Conservation (phyloP, 2,888 invertebrate genomes). For the Torymus tubicola region DNA sequence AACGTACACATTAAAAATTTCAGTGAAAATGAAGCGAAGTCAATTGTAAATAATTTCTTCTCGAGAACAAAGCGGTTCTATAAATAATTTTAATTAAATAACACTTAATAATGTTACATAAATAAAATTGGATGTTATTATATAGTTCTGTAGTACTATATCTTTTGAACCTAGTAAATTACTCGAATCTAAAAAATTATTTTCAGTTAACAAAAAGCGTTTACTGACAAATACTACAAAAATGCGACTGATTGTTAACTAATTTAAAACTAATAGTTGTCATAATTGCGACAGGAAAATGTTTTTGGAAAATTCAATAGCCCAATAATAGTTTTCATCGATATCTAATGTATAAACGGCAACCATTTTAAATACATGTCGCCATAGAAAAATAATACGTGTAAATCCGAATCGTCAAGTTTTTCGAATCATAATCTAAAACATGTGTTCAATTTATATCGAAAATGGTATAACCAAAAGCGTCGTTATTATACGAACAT, state of each 20-base stretch:
- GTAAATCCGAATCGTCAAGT: constrained; percentile 6
- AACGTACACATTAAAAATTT: not conserved
- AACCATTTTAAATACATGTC: not conserved
- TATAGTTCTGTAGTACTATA: constrained; percentile 17
- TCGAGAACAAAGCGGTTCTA: not conserved
- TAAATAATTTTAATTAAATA: constrained; percentile 5
- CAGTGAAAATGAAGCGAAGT: constrained; percentile 8
- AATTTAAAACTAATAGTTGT: not conserved
- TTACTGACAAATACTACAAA: not conserved
- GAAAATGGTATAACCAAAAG: constrained; percentile 13
- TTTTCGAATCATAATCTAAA: constrained; percentile 1
- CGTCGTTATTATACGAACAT: not conserved
- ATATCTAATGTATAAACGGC: not conserved
- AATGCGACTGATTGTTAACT: constrained; percentile 18
- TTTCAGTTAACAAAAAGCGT: not conserved
- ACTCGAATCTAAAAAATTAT: constrained; percentile 2
- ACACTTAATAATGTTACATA: constrained; percentile 7
- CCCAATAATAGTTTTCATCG: not conserved
- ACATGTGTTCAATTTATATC: constrained; percentile 45
- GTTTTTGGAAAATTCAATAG: not conserved
- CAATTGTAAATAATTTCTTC: constrained; percentile 43
- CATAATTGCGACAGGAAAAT: not conserved
- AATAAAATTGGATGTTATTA: constrained; percentile 19
- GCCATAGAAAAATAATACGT: constrained; percentile 16
- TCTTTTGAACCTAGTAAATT: constrained; percentile 5